Conservation (phyloP, 2,113 vertebrate genomes). For the Campylorhamphus procurvoides region DNA sequence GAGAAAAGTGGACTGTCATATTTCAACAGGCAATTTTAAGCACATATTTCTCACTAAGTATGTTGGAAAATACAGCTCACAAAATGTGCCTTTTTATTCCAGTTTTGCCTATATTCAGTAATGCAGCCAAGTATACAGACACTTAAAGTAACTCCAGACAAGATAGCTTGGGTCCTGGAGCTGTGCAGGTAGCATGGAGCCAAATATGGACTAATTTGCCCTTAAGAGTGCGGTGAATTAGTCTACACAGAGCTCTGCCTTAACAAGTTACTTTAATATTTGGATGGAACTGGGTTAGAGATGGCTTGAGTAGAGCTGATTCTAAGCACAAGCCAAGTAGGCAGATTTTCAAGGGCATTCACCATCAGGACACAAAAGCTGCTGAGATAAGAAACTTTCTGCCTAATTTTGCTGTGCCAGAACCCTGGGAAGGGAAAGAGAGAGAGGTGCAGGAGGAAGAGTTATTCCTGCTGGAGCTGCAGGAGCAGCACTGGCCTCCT, state of each 20-base stretch:
- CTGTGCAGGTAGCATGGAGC: neutral
- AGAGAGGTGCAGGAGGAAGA: neutral
- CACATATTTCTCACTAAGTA: neutral
- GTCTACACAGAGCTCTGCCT: neutral
- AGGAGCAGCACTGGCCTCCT: neutral
- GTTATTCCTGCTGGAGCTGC: neutral
- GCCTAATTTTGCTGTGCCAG: conserved; percentile 24
- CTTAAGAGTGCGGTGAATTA: neutral
- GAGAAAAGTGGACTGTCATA: neutral
- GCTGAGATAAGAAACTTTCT: conserved; percentile 42
- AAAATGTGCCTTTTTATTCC: neutral
- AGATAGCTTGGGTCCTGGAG: neutral
- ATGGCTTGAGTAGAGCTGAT: conserved; percentile 11
- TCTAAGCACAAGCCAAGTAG: conserved; percentile 35
- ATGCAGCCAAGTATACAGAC: neutral
- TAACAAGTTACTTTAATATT: neutral
- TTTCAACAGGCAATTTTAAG: conserved; percentile 15
- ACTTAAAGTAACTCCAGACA: neutral
- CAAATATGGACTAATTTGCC: neutral
- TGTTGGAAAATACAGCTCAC: conserved; percentile 6
- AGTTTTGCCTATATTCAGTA: conserved; percentile 19
- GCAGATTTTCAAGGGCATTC: conserved; percentile 53
- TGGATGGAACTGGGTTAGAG: conserved; percentile 4
- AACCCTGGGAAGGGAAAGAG: neutral
- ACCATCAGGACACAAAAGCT: conserved; percentile 21